Conservation (phyloP, 92 coral and sea anemone genomes). For the Heteractis magnifica region DNA sequence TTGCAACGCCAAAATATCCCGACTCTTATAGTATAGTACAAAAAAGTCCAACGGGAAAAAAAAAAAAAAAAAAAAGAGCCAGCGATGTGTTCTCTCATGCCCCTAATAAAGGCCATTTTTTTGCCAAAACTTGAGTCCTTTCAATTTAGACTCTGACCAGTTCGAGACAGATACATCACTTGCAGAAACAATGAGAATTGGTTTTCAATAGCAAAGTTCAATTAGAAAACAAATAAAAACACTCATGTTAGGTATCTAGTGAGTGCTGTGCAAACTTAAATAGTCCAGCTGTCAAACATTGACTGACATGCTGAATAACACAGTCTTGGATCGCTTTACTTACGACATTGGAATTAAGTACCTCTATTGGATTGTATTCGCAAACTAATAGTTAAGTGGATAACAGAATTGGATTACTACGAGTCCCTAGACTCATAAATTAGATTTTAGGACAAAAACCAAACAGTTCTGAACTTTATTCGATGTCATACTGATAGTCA, state of each 20-base stretch:
- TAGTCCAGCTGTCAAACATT: not conserved
- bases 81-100: not conserved
- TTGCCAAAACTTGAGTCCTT: not conserved
- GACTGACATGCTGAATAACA: not conserved
- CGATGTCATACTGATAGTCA: not conserved
- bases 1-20: not conserved
- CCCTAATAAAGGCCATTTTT: not conserved
- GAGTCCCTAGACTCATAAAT: not conserved
- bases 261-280: not conserved
- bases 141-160: not conserved
- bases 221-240: conserved; percentile 7
- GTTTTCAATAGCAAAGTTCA: not conserved
- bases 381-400: not conserved
- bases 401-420: not conserved
- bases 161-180: not conserved
- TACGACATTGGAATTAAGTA: not conserved
- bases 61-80: not conserved
- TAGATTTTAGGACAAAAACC: not conserved
- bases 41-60: too few species aligned
- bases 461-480: not conserved
- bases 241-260: not conserved
- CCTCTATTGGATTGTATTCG: not conserved
- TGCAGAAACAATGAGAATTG: not conserved
- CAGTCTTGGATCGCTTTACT: not conserved
- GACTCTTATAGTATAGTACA: not conserved